These are phyloP conservation scores for Buphagus erythrorhynchus DNA, from an alignment of 2,797 vertebrate genomes.

Conservation along the genomic window DNA sequence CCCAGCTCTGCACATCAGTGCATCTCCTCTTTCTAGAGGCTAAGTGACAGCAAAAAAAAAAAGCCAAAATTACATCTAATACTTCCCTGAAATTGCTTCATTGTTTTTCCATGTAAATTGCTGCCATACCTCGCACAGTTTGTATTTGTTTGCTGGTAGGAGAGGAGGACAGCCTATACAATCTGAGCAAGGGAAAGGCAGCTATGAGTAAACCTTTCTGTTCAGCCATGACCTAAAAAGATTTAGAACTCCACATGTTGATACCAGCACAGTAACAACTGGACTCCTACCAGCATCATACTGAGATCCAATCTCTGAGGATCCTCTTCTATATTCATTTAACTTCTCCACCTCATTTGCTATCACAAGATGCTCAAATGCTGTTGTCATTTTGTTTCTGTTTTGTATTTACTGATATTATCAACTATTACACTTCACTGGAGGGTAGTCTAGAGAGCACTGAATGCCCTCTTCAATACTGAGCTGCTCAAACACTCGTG, in stretches of 20 bases:
- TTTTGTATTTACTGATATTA: conserved; percentile 59
- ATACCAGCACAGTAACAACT: background rate
- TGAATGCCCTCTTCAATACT: conserved; percentile 32
- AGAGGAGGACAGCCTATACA: background rate
- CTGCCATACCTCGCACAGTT: background rate
- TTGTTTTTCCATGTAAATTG: conserved; percentile 50
- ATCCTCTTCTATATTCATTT: conserved; percentile 46
- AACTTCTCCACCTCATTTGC: conserved; percentile 12
- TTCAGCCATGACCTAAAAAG: background rate
- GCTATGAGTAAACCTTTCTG: background rate
- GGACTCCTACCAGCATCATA: conserved; percentile 3
- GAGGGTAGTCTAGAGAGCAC: conserved; percentile 14
- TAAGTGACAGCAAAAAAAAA: conserved; percentile 48
- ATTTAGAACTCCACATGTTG: conserved; percentile 43
- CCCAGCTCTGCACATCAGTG: background rate
- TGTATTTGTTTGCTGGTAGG: conserved; percentile 44
- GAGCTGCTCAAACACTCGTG: conserved; percentile 53
- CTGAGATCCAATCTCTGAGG: conserved; percentile 52
- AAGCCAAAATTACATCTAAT: conserved; percentile 32
- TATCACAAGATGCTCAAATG: conserved; percentile 19
- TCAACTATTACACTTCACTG: conserved; percentile 36
- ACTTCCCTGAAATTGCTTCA: conserved; percentile 45
- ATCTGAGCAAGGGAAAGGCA: background rate
- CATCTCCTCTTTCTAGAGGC: conserved; percentile 14
- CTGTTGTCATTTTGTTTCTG: conserved; percentile 23